phyloP scores from a whole-genome alignment of 2,888 invertebrate genomes.

The Ametastegia equiseti region DNA sequence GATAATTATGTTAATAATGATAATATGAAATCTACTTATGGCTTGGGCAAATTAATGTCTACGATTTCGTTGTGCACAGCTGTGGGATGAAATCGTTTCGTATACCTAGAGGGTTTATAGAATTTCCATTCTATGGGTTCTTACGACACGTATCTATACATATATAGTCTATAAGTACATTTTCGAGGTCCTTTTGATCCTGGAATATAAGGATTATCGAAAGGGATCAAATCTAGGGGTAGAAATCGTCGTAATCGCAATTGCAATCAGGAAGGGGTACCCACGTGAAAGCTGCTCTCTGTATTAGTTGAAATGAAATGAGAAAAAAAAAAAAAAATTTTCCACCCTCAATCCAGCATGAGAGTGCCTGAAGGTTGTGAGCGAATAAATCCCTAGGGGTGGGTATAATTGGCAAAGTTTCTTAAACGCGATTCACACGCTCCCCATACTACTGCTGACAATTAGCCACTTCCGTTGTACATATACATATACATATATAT shows the following conservation, averaged over 20 bases:
- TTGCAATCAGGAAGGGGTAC: too few relatives aligned
- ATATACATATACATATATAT: too few relatives aligned
- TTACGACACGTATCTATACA: neutral
- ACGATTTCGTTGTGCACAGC: neutral
- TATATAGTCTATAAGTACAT: neutral
- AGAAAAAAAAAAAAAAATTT: neutral
- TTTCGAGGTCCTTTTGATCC: neutral
- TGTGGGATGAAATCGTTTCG: constrained; percentile 20
- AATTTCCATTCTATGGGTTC: too few relatives aligned
- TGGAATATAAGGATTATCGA: constrained; percentile 5
- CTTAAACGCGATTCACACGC: constrained; percentile 15
- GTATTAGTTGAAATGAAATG: neutral
- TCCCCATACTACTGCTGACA: too few relatives aligned
- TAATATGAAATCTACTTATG: constrained; percentile 19
- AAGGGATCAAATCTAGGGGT: neutral
- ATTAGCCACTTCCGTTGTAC: too few relatives aligned
- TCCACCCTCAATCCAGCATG: neutral
- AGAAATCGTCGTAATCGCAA: too few relatives aligned
- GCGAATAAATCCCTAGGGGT: neutral
- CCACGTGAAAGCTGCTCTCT: constrained; percentile 7
- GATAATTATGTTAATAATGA: neutral
- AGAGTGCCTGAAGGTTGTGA: too few relatives aligned
- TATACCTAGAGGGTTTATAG: neutral
- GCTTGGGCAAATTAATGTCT: neutral
- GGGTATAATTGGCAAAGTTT: constrained; percentile 12